Percentiles rank a stretch among this genome's conserved stretches.
These are phyloP conservation scores for Gorsachius goisagi DNA, from an alignment of 2,113 vertebrate species.

Conservation along the genomic window DNA sequence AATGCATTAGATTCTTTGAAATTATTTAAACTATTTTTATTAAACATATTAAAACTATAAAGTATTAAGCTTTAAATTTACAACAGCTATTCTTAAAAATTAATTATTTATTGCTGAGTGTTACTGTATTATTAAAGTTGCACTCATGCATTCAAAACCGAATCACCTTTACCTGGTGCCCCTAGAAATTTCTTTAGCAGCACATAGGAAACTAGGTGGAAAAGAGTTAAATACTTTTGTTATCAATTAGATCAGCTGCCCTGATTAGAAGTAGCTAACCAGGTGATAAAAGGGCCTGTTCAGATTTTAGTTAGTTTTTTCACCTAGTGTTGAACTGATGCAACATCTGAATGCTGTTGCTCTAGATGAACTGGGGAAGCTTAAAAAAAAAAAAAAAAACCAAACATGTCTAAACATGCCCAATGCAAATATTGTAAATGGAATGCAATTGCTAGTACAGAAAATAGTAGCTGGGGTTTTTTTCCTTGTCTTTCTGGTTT, in stretches of 20 bases:
- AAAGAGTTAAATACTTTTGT: neutral
- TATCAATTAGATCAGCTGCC: neutral
- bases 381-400: neutral
- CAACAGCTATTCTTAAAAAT: neutral
- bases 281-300: neutral
- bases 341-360: conserved; percentile 18
- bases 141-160: neutral
- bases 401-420: neutral
- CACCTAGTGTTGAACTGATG: conserved; percentile 25
- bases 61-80: conserved; percentile 1
- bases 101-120: neutral
- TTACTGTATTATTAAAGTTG: neutral
- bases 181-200: neutral
- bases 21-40: conserved; percentile 21
- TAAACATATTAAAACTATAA: neutral
- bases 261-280: neutral
- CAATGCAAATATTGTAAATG: conserved; percentile 15
- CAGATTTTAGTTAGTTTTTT: neutral
- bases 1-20: neutral
- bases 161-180: neutral
- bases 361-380: neutral
- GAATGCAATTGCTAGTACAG: neutral
- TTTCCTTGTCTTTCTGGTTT: conserved; percentile 12
- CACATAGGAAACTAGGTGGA: neutral
- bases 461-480: neutral